These are phyloP conservation scores for Netelia virgata DNA, from an alignment of 2,888 invertebrate genomes.

Conservation along the genomic window DNA sequence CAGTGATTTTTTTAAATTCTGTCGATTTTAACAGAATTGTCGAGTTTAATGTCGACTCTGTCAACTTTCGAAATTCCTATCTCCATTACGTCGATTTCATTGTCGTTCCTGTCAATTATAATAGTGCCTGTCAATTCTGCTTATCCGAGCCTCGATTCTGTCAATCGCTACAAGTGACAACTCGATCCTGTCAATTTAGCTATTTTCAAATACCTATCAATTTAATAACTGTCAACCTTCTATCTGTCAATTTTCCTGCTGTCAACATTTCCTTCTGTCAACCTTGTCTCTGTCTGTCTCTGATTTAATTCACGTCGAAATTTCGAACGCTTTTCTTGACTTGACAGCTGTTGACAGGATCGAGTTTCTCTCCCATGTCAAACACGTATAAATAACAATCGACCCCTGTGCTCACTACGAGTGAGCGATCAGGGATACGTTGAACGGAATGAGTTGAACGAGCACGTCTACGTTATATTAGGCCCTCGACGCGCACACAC, in stretches of 20 bases:
- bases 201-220: not conserved
- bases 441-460: not conserved
- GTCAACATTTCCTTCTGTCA: not conserved
- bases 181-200: not conserved
- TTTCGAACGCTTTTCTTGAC: not conserved
- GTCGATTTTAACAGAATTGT: not conserved
- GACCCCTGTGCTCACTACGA: not conserved
- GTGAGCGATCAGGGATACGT: not conserved
- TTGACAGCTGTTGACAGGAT: not conserved
- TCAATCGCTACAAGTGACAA: not conserved
- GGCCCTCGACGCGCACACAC: constrained; percentile 1
- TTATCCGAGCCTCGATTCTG: not conserved
- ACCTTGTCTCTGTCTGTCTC: not conserved
- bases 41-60: not conserved
- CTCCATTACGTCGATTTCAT: not conserved
- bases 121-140: not conserved
- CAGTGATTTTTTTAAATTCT: not conserved
- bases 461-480: constrained; percentile 18
- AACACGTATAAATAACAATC: not conserved
- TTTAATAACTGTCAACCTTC: not conserved
- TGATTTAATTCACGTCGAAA: not conserved
- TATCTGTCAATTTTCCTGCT: not conserved
- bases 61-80: not conserved
- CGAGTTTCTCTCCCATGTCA: not conserved
- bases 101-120: not conserved